Conservation (phyloP, 2,797 vertebrate species). For the Amazona finschi region DNA sequence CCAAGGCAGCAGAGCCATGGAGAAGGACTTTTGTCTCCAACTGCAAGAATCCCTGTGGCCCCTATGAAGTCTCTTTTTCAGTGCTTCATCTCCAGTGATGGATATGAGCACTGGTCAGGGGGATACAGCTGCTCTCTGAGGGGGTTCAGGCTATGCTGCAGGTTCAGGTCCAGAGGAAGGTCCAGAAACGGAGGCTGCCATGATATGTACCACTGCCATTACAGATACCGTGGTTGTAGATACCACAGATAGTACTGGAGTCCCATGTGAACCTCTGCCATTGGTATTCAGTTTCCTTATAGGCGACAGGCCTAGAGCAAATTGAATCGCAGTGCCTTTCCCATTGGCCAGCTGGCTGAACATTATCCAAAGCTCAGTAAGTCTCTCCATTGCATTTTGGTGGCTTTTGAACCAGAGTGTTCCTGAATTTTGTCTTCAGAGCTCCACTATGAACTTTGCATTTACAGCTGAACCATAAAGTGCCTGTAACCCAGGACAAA, state of each 20-base stretch:
- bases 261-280: neutral
- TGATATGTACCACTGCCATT: neutral
- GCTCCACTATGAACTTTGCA: neutral
- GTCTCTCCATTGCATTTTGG: neutral
- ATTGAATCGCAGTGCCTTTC: neutral
- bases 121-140: neutral
- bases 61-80: neutral
- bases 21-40: neutral
- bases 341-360: neutral
- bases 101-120: fast-evolving
- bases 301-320: neutral
- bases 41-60: neutral
- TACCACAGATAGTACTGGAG: neutral
- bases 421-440: neutral
- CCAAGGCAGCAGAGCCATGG: neutral
- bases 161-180: neutral
- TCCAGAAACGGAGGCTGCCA: neutral
- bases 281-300: neutral
- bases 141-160: neutral
- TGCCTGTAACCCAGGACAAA: neutral
- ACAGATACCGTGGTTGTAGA: neutral
- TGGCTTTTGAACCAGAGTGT: neutral
- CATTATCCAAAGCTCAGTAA: neutral
- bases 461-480: neutral
- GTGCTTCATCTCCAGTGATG: neutral